Evolutionary conservation across 1,140 invertebrate genomes (phyloP).

Genomic region (Hylaeus volcanicus): DNA sequence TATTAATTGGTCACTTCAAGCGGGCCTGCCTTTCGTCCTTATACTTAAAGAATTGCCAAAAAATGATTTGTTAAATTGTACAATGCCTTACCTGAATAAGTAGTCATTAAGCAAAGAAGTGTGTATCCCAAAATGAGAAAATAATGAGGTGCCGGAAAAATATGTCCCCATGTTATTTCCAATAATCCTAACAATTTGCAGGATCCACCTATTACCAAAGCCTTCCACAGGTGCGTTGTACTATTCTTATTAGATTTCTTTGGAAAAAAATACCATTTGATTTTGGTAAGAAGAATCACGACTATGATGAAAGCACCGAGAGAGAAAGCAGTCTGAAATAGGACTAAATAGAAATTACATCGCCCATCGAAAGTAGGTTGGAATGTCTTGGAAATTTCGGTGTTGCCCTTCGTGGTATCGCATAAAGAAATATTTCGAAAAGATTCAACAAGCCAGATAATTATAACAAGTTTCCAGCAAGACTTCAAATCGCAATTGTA

Average conservation of each 20-base stretch:
- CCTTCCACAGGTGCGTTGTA: constrained; percentile 65
- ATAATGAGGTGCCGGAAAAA: constrained; percentile 70
- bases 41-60: too few relatives aligned
- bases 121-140: constrained; percentile 77
- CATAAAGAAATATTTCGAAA: constrained; percentile 71
- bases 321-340: constrained; percentile 71
- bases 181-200: constrained; percentile 75
- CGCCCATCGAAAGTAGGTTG: constrained; percentile 34
- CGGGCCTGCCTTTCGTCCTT: background rate
- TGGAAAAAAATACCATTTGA: constrained; percentile 66
- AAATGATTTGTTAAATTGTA: background rate
- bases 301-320: constrained; percentile 65
- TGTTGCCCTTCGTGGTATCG: constrained; percentile 10
- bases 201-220: constrained; percentile 74
- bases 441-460: constrained; percentile 74
- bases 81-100: constrained; percentile 75
- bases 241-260: constrained; percentile 68
- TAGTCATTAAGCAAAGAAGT: constrained; percentile 73
- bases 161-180: constrained; percentile 75
- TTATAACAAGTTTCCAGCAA: constrained; percentile 76
- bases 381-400: constrained; percentile 2
- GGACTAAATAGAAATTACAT: constrained; percentile 73
- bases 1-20: background rate
- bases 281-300: constrained; percentile 70
- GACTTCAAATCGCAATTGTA: constrained; percentile 87